Evolutionary conservation across 2,113 vertebrate species (phyloP).

Genomic region (Baryphthengus martii): DNA sequence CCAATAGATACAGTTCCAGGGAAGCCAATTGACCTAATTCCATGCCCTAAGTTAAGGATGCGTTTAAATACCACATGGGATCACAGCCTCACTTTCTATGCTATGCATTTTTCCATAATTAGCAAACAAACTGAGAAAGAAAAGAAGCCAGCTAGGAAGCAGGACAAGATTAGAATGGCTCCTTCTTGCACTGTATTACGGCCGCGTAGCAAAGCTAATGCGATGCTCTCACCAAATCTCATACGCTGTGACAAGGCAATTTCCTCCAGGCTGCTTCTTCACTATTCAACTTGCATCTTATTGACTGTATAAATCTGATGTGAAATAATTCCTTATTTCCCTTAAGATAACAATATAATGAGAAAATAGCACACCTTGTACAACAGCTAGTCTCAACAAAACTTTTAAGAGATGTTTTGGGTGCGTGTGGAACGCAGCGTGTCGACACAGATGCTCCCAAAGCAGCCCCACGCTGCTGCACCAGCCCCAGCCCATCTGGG

Average conservation of each 20-base stretch:
- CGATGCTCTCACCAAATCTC: neutral
- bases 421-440: accelerated
- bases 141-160: neutral
- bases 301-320: slow-evolving; percentile 5
- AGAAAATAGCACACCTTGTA: neutral
- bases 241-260: neutral
- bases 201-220: neutral
- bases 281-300: neutral
- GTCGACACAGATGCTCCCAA: neutral
- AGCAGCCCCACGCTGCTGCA: accelerated
- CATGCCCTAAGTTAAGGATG: neutral
- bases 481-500: accelerated
- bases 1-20: neutral
- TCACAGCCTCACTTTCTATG: neutral
- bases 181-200: neutral
- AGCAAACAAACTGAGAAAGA: neutral
- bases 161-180: neutral
- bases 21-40: neutral
- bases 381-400: neutral
- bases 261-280: neutral
- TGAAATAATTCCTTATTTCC: slow-evolving; percentile 45
- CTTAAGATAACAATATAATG: slow-evolving; percentile 10
- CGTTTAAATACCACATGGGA: neutral
- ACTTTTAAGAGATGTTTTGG: neutral
- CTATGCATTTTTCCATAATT: neutral